Percentiles rank a stretch among this genome's conserved stretches.
phyloP scores from a whole-genome alignment of 64 coral and sea anemone species.

The Montipora foliosa region DNA sequence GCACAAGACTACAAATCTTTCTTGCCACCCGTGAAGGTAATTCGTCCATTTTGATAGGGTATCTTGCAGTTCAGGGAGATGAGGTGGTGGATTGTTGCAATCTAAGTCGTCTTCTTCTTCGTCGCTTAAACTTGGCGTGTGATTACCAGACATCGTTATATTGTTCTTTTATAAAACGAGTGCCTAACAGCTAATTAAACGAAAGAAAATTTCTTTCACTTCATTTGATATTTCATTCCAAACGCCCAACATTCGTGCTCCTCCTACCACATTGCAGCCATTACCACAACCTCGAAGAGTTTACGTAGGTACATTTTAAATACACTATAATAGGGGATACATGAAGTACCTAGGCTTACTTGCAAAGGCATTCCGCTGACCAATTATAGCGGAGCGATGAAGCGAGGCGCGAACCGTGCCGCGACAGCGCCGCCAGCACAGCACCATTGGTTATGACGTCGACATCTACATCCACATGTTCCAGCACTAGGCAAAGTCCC shows the following conservation, averaged over 20 bases:
- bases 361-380: too few species aligned
- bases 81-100: conserved; percentile 61
- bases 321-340: too few species aligned
- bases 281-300: too few species aligned
- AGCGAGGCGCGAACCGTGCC: too few species aligned
- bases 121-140: conserved; percentile 96
- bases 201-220: not conserved
- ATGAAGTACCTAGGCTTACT: too few species aligned
- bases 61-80: conserved; percentile 83
- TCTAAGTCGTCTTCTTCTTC: conserved; percentile 91
- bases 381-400: too few species aligned
- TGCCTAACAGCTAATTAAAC: not conserved
- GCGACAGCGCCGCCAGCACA: too few species aligned
- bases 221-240: conserved; percentile 44
- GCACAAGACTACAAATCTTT: conserved; percentile 94
- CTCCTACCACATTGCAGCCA: conserved; percentile 17
- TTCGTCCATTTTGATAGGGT: conserved; percentile 99
- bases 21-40: conserved; percentile 99
- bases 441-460: too few species aligned
- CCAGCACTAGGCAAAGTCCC: too few species aligned
- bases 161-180: not conserved
- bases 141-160: conserved; percentile 84
- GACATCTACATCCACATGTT: too few species aligned
- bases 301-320: too few species aligned
- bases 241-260: conserved; percentile 15